Evolutionary conservation across 2,888 invertebrate species (phyloP).

Genomic region (Lithophane leautieri): DNA sequence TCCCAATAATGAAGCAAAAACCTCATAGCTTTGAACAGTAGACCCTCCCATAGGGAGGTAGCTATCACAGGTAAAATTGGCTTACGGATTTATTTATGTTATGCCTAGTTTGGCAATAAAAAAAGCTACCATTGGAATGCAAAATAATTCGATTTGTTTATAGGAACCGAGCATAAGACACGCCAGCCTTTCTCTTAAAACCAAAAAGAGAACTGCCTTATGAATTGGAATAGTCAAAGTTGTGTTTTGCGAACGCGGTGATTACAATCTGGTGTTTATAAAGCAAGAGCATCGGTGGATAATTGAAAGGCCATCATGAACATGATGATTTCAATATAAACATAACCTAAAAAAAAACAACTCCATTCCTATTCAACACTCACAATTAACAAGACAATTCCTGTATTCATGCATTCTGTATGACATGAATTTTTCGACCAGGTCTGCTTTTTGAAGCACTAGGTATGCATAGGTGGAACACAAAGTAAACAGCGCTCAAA

Average conservation of each 20-base stretch:
- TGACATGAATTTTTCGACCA: constrained; percentile 49
- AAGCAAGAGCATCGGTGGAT: background rate
- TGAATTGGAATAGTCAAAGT: background rate
- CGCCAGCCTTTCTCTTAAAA: background rate
- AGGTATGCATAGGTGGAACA: constrained; percentile 54
- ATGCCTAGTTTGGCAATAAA: too few species aligned
- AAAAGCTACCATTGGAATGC: too few species aligned
- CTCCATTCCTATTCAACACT: constrained; percentile 17
- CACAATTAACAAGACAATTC: constrained; percentile 43
- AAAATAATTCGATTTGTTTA: too few species aligned
- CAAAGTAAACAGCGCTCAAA: constrained; percentile 59
- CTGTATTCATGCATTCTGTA: constrained; percentile 37
- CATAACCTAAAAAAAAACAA: background rate
- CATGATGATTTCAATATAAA: background rate
- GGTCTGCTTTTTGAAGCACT: constrained; percentile 34
- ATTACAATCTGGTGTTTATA: background rate
- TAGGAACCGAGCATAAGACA: too few species aligned
- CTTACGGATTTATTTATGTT: too few species aligned
- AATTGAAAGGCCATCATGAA: background rate
- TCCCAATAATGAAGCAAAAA: too few species aligned
- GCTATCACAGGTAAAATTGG: too few species aligned
- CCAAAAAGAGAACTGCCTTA: background rate
- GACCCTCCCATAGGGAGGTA: too few species aligned
- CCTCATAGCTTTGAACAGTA: too few species aligned
- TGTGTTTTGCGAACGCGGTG: background rate